Percentiles rank a stretch among this genome's conserved stretches.
Evolutionary conservation across 2,888 invertebrate species (phyloP).

Genomic region (Plebejus anna): DNA sequence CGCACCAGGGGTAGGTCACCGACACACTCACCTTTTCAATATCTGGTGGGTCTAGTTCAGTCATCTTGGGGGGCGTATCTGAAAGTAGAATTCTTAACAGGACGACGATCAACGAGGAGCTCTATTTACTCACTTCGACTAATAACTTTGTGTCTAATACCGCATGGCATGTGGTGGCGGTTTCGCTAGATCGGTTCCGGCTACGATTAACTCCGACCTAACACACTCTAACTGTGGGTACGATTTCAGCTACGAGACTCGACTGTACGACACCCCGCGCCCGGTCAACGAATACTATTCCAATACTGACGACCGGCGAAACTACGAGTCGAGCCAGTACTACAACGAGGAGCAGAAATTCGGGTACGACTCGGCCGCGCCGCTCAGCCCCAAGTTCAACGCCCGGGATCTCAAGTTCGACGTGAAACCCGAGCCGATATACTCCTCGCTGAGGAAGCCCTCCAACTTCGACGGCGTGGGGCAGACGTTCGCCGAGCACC

Average conservation of each 20-base stretch:
- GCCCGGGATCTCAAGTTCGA: slow-evolving; percentile 73
- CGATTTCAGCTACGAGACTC: slow-evolving; percentile 75
- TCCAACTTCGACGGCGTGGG: slow-evolving; percentile 62
- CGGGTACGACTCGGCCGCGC: slow-evolving; percentile 60
- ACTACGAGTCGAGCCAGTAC: slow-evolving; percentile 52
- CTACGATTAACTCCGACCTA: slow-evolving; percentile 32
- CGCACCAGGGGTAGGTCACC: slow-evolving; percentile 43
- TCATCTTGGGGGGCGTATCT: slow-evolving; percentile 2
- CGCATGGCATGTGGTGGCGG: slow-evolving; percentile 56
- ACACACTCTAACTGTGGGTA: slow-evolving; percentile 46
- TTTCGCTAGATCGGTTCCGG: slow-evolving; percentile 36
- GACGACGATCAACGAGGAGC: slow-evolving; percentile 35
- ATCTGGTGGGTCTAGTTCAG: background rate
- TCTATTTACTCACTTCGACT: slow-evolving; percentile 28
- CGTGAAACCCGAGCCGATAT: slow-evolving; percentile 64
- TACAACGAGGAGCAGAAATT: slow-evolving; percentile 58
- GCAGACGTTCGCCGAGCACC: slow-evolving; percentile 66
- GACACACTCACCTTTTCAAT: slow-evolving; percentile 33
- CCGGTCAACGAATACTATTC: slow-evolving; percentile 60
- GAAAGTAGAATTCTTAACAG: slow-evolving; percentile 29
- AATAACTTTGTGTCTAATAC: slow-evolving; percentile 37
- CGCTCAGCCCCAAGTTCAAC: slow-evolving; percentile 74
- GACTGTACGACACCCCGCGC: slow-evolving; percentile 76
- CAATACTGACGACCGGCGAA: slow-evolving; percentile 55
- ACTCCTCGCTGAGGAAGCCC: slow-evolving; percentile 63